Evolutionary conservation across 1,140 invertebrate species (phyloP).

Genomic region (Antheraea mylitta): DNA sequence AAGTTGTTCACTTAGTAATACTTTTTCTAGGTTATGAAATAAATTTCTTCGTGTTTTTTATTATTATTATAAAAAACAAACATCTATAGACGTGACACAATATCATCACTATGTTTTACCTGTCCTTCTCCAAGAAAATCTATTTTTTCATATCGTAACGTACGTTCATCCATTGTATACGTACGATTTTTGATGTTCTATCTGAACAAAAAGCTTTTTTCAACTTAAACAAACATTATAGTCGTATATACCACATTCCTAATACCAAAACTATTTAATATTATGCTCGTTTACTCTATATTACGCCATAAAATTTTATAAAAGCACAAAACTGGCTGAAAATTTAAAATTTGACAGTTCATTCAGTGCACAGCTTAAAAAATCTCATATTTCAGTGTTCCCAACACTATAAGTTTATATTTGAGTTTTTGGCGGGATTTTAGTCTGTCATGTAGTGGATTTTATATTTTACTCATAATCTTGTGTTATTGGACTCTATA

Average conservation of each 20-base stretch:
- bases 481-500: too few species aligned
- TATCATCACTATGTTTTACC: slow-evolving; percentile 66
- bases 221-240: not conserved
- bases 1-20: not conserved
- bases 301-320: not conserved
- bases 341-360: not conserved
- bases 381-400: too few species aligned
- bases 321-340: not conserved
- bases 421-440: too few species aligned
- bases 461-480: too few species aligned
- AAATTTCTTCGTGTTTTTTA: not conserved
- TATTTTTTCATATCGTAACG: slow-evolving; percentile 89
- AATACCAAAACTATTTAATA: not conserved
- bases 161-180: slow-evolving; percentile 82
- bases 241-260: not conserved
- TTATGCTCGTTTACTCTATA: not conserved
- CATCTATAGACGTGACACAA: not conserved
- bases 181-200: not conserved
- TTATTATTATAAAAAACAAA: not conserved
- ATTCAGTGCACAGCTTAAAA: too few species aligned
- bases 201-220: not conserved
- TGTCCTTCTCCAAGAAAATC: slow-evolving; percentile 92
- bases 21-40: not conserved
- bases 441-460: too few species aligned
- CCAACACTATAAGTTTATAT: too few species aligned